phyloP scores from a whole-genome alignment of 2,888 invertebrate genomes.

The Nephrotoma guestfalica region DNA sequence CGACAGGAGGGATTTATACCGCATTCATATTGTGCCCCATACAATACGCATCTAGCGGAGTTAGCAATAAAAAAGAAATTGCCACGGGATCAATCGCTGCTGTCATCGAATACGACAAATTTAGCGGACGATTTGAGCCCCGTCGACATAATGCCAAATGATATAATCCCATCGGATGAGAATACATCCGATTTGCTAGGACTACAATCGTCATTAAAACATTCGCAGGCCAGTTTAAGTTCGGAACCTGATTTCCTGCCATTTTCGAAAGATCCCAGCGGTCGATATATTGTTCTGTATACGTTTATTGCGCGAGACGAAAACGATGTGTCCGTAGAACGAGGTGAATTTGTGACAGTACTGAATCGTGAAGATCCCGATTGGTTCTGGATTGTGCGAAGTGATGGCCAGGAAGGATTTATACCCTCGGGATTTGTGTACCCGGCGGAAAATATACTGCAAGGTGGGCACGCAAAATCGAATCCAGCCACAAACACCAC shows the following conservation, averaged over 20 bases:
- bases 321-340: constrained; percentile 84
- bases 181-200: constrained; percentile 13
- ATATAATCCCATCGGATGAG: constrained; percentile 12
- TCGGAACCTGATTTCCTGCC: constrained; percentile 49
- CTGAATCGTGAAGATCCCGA: constrained; percentile 88
- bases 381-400: constrained; percentile 92
- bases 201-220: constrained; percentile 21
- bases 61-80: constrained; percentile 75
- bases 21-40: constrained; percentile 83
- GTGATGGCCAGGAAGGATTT: constrained; percentile 89
- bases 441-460: constrained; percentile 68
- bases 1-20: constrained; percentile 90
- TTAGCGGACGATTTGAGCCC: constrained; percentile 22
- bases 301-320: constrained; percentile 87
- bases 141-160: constrained; percentile 12
- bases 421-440: constrained; percentile 91
- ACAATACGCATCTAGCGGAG: constrained; percentile 61
- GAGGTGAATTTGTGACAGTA: constrained; percentile 92
- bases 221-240: constrained; percentile 35
- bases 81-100: constrained; percentile 45
- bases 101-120: constrained; percentile 38
- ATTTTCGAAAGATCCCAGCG: constrained; percentile 69
- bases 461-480: constrained; percentile 28
- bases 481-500: neutral
- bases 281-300: constrained; percentile 82